Conservation (phyloP, 1,140 invertebrate species). For the Pristionchus pacificus region DNA sequence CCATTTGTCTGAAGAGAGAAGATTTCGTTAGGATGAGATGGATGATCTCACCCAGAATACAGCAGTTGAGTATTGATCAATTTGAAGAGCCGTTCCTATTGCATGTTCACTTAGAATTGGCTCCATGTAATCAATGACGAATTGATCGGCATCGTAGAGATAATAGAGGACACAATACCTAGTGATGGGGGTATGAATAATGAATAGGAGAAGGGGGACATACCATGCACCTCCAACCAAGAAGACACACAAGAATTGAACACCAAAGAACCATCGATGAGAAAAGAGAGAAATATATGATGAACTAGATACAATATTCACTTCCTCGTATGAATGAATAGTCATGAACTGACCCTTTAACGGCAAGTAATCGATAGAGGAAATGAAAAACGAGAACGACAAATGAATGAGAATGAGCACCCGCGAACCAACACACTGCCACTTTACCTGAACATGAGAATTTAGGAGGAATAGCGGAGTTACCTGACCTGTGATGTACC, state of each 20-base stretch:
- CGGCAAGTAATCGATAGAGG: neutral
- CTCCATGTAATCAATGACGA: neutral
- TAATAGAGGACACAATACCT: neutral
- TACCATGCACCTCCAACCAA: neutral
- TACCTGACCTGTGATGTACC: neutral
- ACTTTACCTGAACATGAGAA: neutral
- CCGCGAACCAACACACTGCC: neutral
- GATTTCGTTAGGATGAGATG: too few species aligned
- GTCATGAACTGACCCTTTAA: neutral
- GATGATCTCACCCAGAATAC: neutral
- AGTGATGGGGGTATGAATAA: neutral
- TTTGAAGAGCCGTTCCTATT: neutral
- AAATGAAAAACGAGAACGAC: neutral
- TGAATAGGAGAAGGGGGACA: neutral
- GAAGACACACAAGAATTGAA: neutral
- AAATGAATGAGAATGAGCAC: neutral
- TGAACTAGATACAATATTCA: neutral
- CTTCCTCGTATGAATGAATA: too few species aligned
- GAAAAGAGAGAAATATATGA: neutral
- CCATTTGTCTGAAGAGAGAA: too few species aligned
- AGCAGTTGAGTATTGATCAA: neutral
- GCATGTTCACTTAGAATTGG: neutral
- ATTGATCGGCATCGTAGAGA: neutral
- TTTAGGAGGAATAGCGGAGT: neutral
- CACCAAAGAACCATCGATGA: neutral